These are phyloP conservation scores for Sebastes itinus DNA, from an alignment of 2,797 vertebrate genomes.

Conservation along the genomic window DNA sequence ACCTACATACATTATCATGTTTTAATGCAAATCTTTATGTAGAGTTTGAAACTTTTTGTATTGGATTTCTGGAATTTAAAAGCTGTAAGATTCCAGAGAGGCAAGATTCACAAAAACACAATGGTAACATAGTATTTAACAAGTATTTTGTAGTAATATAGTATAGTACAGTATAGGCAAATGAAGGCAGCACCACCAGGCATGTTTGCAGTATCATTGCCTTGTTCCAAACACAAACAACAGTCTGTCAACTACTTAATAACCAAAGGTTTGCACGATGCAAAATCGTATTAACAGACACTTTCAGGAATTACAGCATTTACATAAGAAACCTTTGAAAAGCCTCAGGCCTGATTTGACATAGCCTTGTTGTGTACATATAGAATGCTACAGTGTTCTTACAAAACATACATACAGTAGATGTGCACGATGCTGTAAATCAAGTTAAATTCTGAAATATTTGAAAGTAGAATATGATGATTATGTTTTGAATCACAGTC, in stretches of 20 bases:
- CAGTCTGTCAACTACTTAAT: neutral
- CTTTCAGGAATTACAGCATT: neutral
- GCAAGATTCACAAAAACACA: neutral
- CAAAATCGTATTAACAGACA: neutral
- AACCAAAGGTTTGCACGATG: neutral
- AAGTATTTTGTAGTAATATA: too few species aligned
- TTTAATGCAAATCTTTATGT: constrained; percentile 3
- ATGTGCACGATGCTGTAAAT: neutral
- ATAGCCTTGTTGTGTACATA: neutral
- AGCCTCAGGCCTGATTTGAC: neutral
- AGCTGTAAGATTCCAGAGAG: neutral
- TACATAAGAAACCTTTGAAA: neutral
- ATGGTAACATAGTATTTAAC: too few species aligned
- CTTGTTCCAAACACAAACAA: neutral
- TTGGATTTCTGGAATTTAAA: constrained; percentile 28
- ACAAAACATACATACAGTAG: neutral
- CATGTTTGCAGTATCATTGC: neutral
- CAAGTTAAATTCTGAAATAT: neutral
- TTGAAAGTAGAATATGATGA: neutral
- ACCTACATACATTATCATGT: constrained; percentile 21
- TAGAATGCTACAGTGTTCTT: neutral
- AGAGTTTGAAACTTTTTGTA: neutral
- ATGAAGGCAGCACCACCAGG: neutral
- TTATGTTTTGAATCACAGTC: neutral
- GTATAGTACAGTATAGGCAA: too few species aligned